phyloP scores from a whole-genome alignment of 1,140 invertebrate species.

The Chymomyza costata region DNA sequence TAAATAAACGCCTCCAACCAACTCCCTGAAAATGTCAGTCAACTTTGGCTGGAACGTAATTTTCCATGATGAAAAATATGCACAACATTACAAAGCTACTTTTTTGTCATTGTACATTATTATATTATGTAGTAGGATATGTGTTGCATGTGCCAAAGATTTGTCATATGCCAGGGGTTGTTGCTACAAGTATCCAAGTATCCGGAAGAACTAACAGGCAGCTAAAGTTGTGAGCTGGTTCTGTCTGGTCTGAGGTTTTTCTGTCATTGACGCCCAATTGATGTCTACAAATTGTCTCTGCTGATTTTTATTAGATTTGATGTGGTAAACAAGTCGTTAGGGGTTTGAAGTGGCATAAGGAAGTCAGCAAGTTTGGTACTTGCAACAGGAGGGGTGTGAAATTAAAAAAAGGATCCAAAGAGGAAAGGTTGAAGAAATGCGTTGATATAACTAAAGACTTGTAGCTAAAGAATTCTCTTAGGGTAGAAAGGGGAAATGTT shows the following conservation, averaged over 20 bases:
- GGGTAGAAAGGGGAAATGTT: too few species aligned
- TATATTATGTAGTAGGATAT: slow-evolving; percentile 10
- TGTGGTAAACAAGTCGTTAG: slow-evolving; percentile 38
- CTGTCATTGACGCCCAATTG: slow-evolving; percentile 33
- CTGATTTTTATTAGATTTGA: slow-evolving; percentile 50
- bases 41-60: slow-evolving; percentile 1
- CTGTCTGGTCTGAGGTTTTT: slow-evolving; percentile 9
- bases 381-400: too few species aligned
- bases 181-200: too few species aligned
- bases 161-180: slow-evolving; percentile 10
- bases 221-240: too few species aligned
- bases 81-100: slow-evolving; percentile 23
- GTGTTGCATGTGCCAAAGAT: slow-evolving; percentile 15
- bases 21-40: slow-evolving; percentile 8
- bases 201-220: too few species aligned
- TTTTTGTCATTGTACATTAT: slow-evolving; percentile 11
- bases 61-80: slow-evolving; percentile 13
- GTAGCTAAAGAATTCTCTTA: too few species aligned
- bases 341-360: too few species aligned
- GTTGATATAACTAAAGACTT: too few species aligned
- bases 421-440: too few species aligned
- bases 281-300: slow-evolving; percentile 42
- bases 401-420: too few species aligned
- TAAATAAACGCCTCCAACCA: not conserved
- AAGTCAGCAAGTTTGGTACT: too few species aligned